Evolutionary conservation across 2,113 vertebrate genomes (phyloP).

Genomic region (Silurus meridionalis): DNA sequence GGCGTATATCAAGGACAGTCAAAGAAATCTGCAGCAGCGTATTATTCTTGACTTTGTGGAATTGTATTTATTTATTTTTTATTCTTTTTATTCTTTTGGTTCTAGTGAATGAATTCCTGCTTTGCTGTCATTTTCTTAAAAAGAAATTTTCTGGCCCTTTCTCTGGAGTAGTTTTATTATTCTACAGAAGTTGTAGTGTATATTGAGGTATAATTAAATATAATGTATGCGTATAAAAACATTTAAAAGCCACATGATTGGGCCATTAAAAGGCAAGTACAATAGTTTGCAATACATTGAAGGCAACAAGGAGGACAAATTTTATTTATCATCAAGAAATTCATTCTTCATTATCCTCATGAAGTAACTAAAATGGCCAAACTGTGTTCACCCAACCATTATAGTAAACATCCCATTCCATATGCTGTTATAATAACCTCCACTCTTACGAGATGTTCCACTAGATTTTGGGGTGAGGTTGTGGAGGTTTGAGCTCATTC

Average conservation of each 20-base stretch:
- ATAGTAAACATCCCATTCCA: no score
- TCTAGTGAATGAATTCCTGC: not conserved
- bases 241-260: not conserved
- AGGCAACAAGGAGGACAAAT: not conserved
- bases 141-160: not conserved
- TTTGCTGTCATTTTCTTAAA: not conserved
- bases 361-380: not conserved
- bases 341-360: not conserved
- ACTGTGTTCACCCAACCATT: not conserved
- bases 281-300: not conserved
- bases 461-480: no score
- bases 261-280: not conserved
- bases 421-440: no score
- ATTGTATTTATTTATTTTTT: not conserved
- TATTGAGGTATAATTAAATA: not conserved
- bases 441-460: no score
- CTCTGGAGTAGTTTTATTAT: not conserved
- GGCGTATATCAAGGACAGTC: constrained; percentile 57
- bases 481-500: no score
- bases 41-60: not conserved
- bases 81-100: not conserved
- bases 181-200: not conserved
- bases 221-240: not conserved
- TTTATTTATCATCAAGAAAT: not conserved
- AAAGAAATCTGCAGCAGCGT: not conserved